Evolutionary conservation across 2,113 vertebrate species (phyloP).

Genomic region (Urocolius indicus): DNA sequence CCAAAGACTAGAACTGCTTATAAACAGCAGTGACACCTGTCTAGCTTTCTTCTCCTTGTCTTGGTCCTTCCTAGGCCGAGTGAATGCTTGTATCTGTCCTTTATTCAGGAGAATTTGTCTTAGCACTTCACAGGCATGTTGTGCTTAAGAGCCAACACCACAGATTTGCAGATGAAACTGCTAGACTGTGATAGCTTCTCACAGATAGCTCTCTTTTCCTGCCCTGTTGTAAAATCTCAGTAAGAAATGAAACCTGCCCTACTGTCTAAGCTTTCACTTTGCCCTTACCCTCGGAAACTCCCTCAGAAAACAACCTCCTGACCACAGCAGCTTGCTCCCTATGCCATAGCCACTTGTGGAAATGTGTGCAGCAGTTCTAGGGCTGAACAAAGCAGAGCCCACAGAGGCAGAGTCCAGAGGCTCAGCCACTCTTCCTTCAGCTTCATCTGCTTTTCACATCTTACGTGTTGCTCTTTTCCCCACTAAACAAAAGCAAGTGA

Average conservation of each 20-base stretch:
- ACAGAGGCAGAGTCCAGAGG: neutral
- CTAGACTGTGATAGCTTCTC: neutral
- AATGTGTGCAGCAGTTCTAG: neutral
- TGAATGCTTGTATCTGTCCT: neutral
- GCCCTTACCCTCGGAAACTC: neutral
- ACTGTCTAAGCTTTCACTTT: neutral
- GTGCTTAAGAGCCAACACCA: neutral
- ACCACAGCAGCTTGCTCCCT: neutral
- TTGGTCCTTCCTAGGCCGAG: neutral
- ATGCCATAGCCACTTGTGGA: neutral
- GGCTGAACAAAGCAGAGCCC: neutral
- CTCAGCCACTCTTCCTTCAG: neutral
- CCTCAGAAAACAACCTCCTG: neutral
- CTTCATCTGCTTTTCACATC: neutral
- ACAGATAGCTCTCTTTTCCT: neutral
- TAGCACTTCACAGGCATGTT: neutral
- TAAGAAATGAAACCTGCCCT: neutral
- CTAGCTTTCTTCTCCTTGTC: neutral
- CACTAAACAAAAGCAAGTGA: neutral
- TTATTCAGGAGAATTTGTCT: neutral
- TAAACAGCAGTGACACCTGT: neutral
- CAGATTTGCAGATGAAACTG: neutral
- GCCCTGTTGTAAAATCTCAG: neutral
- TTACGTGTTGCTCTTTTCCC: neutral
- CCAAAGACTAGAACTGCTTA: neutral